phyloP scores from a whole-genome alignment of 2,888 invertebrate genomes.

The Mythimna loreyi region DNA sequence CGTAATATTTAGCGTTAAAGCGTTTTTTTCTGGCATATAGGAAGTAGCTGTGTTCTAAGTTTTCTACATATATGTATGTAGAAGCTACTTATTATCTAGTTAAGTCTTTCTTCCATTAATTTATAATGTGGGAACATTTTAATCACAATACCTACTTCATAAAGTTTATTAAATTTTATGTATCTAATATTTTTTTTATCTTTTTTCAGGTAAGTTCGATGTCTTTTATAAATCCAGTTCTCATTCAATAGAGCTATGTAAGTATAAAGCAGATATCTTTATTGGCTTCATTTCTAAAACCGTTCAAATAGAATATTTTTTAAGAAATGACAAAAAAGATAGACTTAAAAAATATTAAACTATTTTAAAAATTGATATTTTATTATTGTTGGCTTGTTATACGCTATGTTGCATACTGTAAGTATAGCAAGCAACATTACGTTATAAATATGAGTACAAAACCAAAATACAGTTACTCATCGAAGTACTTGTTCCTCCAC shows the following conservation, averaged over 20 bases:
- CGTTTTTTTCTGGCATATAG: too few relatives aligned
- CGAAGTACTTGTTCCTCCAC: too few relatives aligned
- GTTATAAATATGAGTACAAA: too few relatives aligned
- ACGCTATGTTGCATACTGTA: too few relatives aligned
- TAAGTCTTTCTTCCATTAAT: constrained; percentile 19
- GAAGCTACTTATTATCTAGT: neutral
- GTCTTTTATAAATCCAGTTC: neutral
- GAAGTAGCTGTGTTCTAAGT: neutral
- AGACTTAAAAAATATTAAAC: too few relatives aligned
- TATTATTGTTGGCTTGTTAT: too few relatives aligned
- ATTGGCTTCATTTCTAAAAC: constrained; percentile 12
- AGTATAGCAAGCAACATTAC: too few relatives aligned
- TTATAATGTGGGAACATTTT: constrained; percentile 32
- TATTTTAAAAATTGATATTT: too few relatives aligned
- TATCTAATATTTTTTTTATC: neutral
- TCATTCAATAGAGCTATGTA: constrained; percentile 18
- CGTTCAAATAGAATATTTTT: neutral
- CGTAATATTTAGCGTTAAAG: constrained; percentile 29
- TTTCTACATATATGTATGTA: neutral
- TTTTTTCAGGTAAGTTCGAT: constrained; percentile 74
- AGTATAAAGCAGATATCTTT: constrained; percentile 8
- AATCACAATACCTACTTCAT: neutral
- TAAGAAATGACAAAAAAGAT: too few relatives aligned
- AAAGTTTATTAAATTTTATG: neutral
- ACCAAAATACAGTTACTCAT: too few relatives aligned